Evolutionary conservation across 2,113 vertebrate species (phyloP), one percentile per base, ranked within the genome.

Genomic region (Antechinus flavipes): DNA sequence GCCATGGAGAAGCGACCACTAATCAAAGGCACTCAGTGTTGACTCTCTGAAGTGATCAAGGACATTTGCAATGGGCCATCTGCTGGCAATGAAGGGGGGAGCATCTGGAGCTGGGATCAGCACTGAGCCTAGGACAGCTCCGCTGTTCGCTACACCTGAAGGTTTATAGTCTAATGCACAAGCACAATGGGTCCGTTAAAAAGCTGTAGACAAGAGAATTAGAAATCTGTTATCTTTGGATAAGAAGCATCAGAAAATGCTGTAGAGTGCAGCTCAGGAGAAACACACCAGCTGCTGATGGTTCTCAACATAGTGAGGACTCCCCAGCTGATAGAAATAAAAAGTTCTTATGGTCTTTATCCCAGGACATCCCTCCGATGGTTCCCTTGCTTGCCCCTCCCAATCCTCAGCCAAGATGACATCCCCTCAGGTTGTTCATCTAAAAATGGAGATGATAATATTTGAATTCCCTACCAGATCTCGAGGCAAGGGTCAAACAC

Each of bases 21-120:
- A 98, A 98, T 98, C 95, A 98, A 96, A 96, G 68, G 92, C 97
- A 96, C 46, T 92, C 26, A 96, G 54, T 91, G 55, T 96, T 91
- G 91, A 94, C 90, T 97, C 97, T 97, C 94, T 95, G 97, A 96
- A 95, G 91, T 95, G 97, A 97, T 96, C 96, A 97, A 97, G 93
- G 97, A 96, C 90, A 97, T 97, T 93, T 96, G 96, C 96, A 97
- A 95, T 11, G 54, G 7, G 58, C 98, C 98, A 98, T 98, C 98
- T 98, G 98, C 95, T 97, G 90, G 0, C 94, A 97, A 97, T 93
- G 26, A 96, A 93, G 96, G 96, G 98, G 97, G 97, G 98, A 97
- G 97, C 98, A 95, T 97, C 97, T 97, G 96, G 92, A 96, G 95
- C 95, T 95, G 91, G 96, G 97, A 97, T 84, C 90, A 24, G 42